phyloP scores from a whole-genome alignment of 64 coral and sea anemone species.

The Porites lutea region DNA sequence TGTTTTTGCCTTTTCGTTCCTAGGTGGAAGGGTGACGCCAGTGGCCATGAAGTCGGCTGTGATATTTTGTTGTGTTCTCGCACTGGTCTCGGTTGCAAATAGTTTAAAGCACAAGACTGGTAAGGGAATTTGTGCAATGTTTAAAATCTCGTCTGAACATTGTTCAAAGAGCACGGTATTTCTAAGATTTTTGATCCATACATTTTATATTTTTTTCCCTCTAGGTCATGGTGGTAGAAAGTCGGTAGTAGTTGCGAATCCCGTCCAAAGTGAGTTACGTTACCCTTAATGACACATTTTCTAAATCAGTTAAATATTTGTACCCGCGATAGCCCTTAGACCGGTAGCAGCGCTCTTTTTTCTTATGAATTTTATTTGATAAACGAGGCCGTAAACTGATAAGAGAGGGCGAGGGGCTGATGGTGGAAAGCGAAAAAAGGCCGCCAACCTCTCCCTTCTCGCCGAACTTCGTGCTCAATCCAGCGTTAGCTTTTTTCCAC shows the following conservation, averaged over 20 bases:
- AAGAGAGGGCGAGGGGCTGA: too few species aligned
- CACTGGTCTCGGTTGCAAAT: not conserved
- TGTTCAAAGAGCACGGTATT: too few species aligned
- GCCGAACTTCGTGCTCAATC: too few species aligned
- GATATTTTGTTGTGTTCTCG: not conserved
- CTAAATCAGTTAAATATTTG: too few species aligned
- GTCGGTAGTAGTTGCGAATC: constrained; percentile 28
- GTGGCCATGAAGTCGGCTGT: not conserved
- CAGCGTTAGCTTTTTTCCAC: too few species aligned
- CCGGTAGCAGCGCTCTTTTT: too few species aligned
- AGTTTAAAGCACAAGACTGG: not conserved
- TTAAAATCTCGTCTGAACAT: too few species aligned
- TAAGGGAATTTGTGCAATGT: not conserved
- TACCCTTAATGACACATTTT: not conserved
- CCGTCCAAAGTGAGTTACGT: constrained; percentile 31
- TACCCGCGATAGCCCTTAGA: too few species aligned
- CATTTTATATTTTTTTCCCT: not conserved
- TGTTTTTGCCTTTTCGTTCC: not conserved
- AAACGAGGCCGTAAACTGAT: too few species aligned
- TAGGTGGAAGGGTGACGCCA: not conserved
- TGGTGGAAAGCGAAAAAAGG: too few species aligned
- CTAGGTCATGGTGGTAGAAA: constrained; percentile 29
- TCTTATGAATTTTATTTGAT: too few species aligned
- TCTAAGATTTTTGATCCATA: not conserved
- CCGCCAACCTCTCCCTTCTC: too few species aligned